A percentile compares a stretch with the other conserved stretches of the same genome.
Conservation (phyloP, 2,113 vertebrate genomes). For the Pteruthius melanotis region DNA sequence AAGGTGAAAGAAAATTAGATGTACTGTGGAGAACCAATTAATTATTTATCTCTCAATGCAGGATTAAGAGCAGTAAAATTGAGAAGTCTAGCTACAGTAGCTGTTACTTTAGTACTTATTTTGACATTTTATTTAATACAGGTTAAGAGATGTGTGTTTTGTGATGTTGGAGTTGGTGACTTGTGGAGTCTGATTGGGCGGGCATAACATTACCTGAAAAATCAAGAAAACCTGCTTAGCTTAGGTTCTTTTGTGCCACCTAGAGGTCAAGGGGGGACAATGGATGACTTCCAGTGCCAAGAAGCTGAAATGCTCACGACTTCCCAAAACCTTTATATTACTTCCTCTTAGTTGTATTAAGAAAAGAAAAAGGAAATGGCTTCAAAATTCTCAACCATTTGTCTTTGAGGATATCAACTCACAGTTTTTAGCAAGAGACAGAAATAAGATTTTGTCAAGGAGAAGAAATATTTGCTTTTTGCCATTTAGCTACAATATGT, state of each 20-base stretch:
- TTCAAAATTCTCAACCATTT: not conserved
- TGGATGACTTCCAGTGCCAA: not conserved
- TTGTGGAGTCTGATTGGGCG: not conserved
- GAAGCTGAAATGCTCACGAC: not conserved
- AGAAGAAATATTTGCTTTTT: not conserved
- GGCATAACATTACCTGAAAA: not conserved
- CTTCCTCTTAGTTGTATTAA: not conserved
- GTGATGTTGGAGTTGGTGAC: not conserved
- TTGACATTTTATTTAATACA: not conserved
- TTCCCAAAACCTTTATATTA: not conserved
- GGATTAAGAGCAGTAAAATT: not conserved
- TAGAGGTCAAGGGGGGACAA: constrained; percentile 33
- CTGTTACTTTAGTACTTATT: not conserved
- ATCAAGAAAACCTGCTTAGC: not conserved
- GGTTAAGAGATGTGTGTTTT: not conserved
- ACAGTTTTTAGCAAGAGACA: not conserved
- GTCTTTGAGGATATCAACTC: not conserved
- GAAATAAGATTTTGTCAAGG: not conserved
- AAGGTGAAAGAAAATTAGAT: not conserved
- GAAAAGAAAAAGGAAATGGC: not conserved
- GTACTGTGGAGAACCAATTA: not conserved
- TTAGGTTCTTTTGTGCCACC: constrained; percentile 57
- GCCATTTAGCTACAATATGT: not conserved
- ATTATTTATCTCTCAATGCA: not conserved
- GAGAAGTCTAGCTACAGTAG: not conserved